A percentile compares a stretch with the other conserved stretches of the same genome.
phyloP scores from a whole-genome alignment of 2,113 vertebrate genomes.

The Rutilus rutilus region DNA sequence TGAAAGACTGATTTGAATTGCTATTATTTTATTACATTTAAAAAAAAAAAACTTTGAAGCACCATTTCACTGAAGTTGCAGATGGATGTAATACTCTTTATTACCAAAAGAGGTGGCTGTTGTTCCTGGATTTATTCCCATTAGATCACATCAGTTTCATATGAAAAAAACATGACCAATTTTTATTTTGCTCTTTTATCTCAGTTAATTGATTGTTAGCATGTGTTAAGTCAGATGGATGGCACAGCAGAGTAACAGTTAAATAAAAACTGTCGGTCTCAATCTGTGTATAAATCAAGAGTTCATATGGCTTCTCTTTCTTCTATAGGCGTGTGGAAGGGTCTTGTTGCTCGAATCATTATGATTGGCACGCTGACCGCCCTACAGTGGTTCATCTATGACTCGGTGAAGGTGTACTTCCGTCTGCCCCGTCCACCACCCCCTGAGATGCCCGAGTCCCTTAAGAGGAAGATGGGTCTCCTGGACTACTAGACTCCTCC shows the following conservation, averaged over 20 bases:
- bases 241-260: neutral
- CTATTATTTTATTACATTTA: neutral
- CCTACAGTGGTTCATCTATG: constrained; percentile 99
- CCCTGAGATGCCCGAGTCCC: constrained; percentile 96
- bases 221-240: neutral
- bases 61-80: neutral
- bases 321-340: constrained; percentile 93
- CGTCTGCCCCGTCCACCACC: constrained; percentile 95
- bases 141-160: neutral
- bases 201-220: neutral
- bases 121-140: constrained; percentile 51
- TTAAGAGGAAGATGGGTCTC: constrained; percentile 95
- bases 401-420: constrained; percentile 98
- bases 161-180: neutral
- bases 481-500: constrained; percentile 73
- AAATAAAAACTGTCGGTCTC: neutral
- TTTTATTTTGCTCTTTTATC: neutral
- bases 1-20: neutral
- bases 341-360: constrained; percentile 94
- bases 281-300: neutral
- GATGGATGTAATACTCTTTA: constrained; percentile 45
- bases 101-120: constrained; percentile 88
- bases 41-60: neutral
- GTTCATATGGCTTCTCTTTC: neutral
- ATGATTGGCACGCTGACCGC: constrained; percentile 98